Conservation (phyloP, 2,888 invertebrate species). For the Leptinotarsa peninsularis region DNA sequence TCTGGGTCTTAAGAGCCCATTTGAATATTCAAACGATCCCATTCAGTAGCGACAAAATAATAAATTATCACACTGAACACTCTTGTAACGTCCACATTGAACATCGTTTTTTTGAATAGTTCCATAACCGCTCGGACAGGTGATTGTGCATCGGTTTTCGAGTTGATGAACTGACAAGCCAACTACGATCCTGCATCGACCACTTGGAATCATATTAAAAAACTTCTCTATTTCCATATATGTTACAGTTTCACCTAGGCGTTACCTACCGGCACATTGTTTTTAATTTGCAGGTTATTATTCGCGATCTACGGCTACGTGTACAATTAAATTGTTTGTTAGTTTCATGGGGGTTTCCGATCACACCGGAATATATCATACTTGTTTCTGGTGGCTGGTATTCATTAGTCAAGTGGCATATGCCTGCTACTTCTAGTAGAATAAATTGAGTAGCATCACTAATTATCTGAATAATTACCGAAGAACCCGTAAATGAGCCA, state of each 20-base stretch:
- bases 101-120: neutral
- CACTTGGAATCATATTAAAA: conserved; percentile 4
- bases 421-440: conserved; percentile 12
- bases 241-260: conserved; percentile 20
- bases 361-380: conserved; percentile 31
- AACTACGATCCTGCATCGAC: conserved; percentile 2
- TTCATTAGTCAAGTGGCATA: conserved; percentile 33
- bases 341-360: conserved; percentile 37
- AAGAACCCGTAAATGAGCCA: neutral
- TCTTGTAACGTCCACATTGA: too few species aligned
- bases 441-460: conserved; percentile 7
- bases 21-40: too few species aligned
- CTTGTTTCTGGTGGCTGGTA: conserved; percentile 28
- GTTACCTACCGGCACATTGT: conserved; percentile 26
- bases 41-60: too few species aligned
- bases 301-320: conserved; percentile 12
- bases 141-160: neutral
- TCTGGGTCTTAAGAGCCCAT: too few species aligned
- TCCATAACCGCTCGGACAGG: neutral
- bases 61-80: too few species aligned
- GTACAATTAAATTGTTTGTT: conserved; percentile 16
- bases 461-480: conserved; percentile 11
- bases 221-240: conserved; percentile 9
- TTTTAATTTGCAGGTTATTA: conserved; percentile 24
- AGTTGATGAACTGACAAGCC: neutral